Evolutionary conservation across 2,888 invertebrate species (phyloP).

Genomic region (Ichneumoninae sp.): DNA sequence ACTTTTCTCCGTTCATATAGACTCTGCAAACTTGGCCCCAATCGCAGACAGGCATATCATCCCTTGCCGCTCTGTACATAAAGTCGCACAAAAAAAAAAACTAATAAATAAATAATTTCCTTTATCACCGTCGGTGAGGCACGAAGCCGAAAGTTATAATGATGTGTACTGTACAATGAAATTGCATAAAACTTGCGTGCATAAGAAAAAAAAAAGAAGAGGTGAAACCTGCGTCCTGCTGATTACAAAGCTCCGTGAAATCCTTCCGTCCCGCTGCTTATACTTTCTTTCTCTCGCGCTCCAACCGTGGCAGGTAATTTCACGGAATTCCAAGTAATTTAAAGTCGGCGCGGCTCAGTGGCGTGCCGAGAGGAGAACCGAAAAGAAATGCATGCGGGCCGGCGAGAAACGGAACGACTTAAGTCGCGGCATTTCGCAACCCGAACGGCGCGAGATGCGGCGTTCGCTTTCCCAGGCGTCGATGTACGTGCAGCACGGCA

Average conservation of each 20-base stretch:
- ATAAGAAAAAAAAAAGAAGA: conserved; percentile 8
- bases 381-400: conserved; percentile 25
- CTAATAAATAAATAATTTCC: background rate
- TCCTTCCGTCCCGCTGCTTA: conserved; percentile 33
- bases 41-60: conserved; percentile 5
- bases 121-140: background rate
- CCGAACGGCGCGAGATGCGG: background rate
- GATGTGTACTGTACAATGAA: conserved; percentile 28
- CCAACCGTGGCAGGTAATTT: conserved; percentile 39
- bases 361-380: conserved; percentile 13
- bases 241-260: conserved; percentile 47
- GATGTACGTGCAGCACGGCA: background rate
- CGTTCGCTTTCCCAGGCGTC: background rate
- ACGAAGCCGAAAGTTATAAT: conserved; percentile 44
- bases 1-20: conserved; percentile 6
- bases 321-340: conserved; percentile 55
- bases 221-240: conserved; percentile 25
- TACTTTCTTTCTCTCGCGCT: background rate
- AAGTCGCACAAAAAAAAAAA: background rate
- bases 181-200: conserved; percentile 36
- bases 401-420: background rate
- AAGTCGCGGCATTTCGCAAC: background rate
- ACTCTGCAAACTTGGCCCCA: conserved; percentile 5
- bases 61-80: background rate
- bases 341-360: conserved; percentile 40